Percentiles rank a stretch among this genome's conserved stretches.
These are phyloP conservation scores for Hypocryptadius cinnamomeus DNA, from an alignment of 2,113 vertebrate genomes.

Conservation along the genomic window DNA sequence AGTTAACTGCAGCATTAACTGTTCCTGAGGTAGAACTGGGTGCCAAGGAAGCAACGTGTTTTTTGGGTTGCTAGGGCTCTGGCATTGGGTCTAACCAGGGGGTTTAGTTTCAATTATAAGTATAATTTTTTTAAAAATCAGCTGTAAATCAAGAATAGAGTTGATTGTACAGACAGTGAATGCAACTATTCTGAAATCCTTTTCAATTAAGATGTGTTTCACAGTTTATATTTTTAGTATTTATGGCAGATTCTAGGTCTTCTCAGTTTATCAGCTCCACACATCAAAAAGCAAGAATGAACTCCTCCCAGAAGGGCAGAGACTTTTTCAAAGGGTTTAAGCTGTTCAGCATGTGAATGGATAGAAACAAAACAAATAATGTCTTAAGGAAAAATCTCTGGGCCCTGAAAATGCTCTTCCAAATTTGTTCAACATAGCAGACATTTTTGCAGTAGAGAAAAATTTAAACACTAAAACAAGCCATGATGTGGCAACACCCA, in stretches of 20 bases:
- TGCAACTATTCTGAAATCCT: background rate
- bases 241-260: background rate
- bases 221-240: background rate
- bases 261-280: constrained; percentile 15
- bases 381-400: constrained; percentile 3
- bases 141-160: background rate
- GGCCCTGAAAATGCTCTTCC: background rate
- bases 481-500: background rate
- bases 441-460: constrained; percentile 31
- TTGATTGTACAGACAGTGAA: background rate
- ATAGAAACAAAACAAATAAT: constrained; percentile 15
- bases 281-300: constrained; percentile 20
- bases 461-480: constrained; percentile 17
- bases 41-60: background rate
- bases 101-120: background rate
- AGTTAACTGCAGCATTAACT: background rate
- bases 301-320: background rate
- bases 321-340: background rate
- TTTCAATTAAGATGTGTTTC: background rate
- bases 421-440: constrained; percentile 24
- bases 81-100: background rate
- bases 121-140: background rate
- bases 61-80: background rate
- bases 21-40: background rate
- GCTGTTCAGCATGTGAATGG: background rate